Evolutionary conservation across 2,888 invertebrate genomes (phyloP).

Genomic region (Melieria omissa): DNA sequence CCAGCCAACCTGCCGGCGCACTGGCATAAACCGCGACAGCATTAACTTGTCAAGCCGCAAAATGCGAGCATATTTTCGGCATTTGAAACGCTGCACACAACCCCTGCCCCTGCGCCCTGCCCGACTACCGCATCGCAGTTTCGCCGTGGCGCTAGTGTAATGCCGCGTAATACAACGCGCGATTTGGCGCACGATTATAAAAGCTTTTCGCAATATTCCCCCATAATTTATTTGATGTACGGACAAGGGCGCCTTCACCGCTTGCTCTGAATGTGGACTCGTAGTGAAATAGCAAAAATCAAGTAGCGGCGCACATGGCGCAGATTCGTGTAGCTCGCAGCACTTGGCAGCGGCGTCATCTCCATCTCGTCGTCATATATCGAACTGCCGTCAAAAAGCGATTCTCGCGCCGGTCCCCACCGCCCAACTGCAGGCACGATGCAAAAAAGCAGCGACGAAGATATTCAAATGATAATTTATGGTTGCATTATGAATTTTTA

Average conservation of each 20-base stretch:
- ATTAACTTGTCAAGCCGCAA: constrained; percentile 61
- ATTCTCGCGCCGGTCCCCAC: not conserved
- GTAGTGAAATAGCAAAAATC: constrained; percentile 40
- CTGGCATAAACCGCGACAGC: constrained; percentile 40
- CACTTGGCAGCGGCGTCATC: constrained; percentile 20
- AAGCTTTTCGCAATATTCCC: constrained; percentile 65
- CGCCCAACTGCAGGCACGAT: not conserved
- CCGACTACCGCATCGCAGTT: not conserved
- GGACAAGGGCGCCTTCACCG: constrained; percentile 22
- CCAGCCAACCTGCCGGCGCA: not conserved
- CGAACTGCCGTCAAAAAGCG: constrained; percentile 14
- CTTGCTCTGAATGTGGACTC: constrained; percentile 27
- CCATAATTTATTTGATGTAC: constrained; percentile 60
- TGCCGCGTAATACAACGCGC: constrained; percentile 60
- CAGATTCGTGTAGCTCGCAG: too few species aligned
- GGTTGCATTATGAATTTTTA: constrained; percentile 63
- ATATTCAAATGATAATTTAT: constrained; percentile 64
- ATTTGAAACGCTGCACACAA: constrained; percentile 48
- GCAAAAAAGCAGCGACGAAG: constrained; percentile 36
- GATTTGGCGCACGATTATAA: constrained; percentile 64
- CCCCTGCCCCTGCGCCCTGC: not conserved
- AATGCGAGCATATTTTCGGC: constrained; percentile 61
- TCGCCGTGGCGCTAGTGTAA: constrained; percentile 47
- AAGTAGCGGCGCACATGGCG: constrained; percentile 29
- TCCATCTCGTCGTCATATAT: constrained; percentile 27